A percentile compares a stretch with the other conserved stretches of the same genome.
phyloP scores from a whole-genome alignment of 1,140 invertebrate species.

The Lethocerus indicus region DNA sequence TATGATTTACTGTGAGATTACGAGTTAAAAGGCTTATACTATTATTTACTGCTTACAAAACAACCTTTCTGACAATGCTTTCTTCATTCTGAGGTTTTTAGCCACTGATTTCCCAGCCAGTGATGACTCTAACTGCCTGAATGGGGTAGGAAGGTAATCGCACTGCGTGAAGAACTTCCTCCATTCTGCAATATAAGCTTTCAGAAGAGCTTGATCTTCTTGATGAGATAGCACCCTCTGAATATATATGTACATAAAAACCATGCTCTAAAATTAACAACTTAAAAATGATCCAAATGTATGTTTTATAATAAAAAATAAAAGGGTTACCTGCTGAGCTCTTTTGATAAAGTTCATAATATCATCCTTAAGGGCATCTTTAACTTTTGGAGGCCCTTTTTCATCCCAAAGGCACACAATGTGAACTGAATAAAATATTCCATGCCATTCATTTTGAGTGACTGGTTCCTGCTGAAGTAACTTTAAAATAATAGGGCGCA shows the following conservation, averaged over 20 bases:
- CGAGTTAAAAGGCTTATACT: no score
- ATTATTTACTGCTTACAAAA: no score
- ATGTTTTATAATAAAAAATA: not conserved
- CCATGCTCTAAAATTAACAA: no score
- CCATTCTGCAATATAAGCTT: slow-evolving; percentile 94
- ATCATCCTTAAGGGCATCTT: slow-evolving; percentile 77
- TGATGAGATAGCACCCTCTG: slow-evolving; percentile 71
- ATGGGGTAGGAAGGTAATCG: slow-evolving; percentile 89
- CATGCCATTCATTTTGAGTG: slow-evolving; percentile 90
- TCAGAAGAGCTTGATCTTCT: slow-evolving; percentile 86
- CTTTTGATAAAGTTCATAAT: slow-evolving; percentile 90
- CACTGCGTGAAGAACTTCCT: slow-evolving; percentile 95
- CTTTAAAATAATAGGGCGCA: slow-evolving; percentile 85
- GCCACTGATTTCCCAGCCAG: slow-evolving; percentile 46
- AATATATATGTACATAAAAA: no score
- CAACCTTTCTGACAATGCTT: slow-evolving; percentile 75
- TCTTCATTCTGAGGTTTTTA: slow-evolving; percentile 64
- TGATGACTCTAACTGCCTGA: slow-evolving; percentile 77
- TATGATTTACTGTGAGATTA: no score
- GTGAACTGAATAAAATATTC: slow-evolving; percentile 90
- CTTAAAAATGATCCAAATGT: no score
- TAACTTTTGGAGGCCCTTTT: slow-evolving; percentile 75
- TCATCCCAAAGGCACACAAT: slow-evolving; percentile 93
- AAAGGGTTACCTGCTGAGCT: slow-evolving; percentile 50
- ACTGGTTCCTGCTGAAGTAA: slow-evolving; percentile 83